These are phyloP conservation scores for Muscicapa striata DNA, from an alignment of 2,797 vertebrate species.

Conservation along the genomic window DNA sequence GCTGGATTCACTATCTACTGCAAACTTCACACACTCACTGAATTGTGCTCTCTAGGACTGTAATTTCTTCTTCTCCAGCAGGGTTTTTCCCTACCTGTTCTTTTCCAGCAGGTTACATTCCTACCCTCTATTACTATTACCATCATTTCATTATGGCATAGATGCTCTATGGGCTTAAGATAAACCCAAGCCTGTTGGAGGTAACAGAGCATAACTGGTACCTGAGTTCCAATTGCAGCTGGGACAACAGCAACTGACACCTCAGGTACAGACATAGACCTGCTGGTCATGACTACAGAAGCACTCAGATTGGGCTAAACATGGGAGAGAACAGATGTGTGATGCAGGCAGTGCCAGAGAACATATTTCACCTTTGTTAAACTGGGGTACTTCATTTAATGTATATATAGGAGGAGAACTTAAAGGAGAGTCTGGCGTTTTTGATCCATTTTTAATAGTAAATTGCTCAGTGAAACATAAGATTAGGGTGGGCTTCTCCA, in stretches of 20 bases:
- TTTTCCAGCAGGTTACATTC: neutral
- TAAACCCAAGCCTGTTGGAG: neutral
- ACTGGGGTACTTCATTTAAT: neutral
- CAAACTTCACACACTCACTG: neutral
- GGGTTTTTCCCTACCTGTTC: neutral
- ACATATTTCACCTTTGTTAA: neutral
- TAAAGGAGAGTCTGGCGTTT: neutral
- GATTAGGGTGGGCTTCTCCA: neutral
- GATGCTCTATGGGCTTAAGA: neutral
- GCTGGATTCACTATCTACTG: neutral
- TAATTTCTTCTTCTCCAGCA: neutral
- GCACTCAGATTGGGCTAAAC: neutral
- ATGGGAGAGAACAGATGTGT: neutral
- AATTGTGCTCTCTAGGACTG: neutral
- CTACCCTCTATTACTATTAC: neutral
- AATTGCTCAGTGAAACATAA: neutral
- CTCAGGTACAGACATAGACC: neutral
- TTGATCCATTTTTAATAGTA: slow-evolving; percentile 26
- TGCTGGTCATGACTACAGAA: neutral
- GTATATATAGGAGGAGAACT: neutral
- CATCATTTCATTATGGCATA: neutral
- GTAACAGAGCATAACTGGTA: neutral
- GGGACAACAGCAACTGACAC: neutral
- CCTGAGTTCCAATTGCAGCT: neutral
- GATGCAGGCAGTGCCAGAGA: neutral